Conservation (phyloP, 2,797 vertebrate species). For the Arctocebus calabarensis region DNA sequence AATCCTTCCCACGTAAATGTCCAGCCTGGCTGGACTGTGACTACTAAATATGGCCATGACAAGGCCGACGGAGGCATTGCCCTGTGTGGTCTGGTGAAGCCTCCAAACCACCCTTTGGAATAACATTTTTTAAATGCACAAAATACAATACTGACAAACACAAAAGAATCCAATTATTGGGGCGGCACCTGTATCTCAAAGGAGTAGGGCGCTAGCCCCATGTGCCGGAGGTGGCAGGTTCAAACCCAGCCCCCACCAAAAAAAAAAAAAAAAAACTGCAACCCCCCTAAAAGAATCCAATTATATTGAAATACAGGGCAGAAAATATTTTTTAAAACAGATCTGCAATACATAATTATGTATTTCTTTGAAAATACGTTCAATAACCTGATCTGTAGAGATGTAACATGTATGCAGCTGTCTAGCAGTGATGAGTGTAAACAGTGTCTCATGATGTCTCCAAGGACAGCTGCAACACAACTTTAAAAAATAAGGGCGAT, state of each 20-base stretch:
- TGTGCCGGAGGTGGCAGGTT: too few relatives aligned
- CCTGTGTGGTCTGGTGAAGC: neutral
- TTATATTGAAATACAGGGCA: neutral
- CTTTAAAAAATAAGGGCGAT: too few relatives aligned
- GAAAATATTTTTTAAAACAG: neutral
- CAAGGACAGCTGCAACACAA: too few relatives aligned
- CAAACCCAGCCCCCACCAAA: too few relatives aligned
- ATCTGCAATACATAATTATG: neutral
- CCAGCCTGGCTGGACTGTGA: neutral
- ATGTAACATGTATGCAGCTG: neutral
- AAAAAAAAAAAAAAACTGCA: too few relatives aligned
- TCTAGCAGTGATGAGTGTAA: neutral
- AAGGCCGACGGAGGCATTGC: rapidly evolving
- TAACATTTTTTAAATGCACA: neutral
- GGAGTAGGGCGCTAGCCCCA: too few relatives aligned
- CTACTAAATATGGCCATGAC: neutral
- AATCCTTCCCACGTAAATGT: too few relatives aligned
- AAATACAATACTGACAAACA: neutral
- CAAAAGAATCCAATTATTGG: neutral
- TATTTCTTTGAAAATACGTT: neutral
- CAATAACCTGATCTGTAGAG: neutral
- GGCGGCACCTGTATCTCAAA: too few relatives aligned
- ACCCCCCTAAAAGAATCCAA: neutral
- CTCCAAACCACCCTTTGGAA: neutral
- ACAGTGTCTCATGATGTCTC: neutral